Evolutionary conservation across 37 sponge, comb jelly and placozoan species (phyloP), one percentile per base, ranked within the genome.

Genomic region (Halichondria panicea): DNA sequence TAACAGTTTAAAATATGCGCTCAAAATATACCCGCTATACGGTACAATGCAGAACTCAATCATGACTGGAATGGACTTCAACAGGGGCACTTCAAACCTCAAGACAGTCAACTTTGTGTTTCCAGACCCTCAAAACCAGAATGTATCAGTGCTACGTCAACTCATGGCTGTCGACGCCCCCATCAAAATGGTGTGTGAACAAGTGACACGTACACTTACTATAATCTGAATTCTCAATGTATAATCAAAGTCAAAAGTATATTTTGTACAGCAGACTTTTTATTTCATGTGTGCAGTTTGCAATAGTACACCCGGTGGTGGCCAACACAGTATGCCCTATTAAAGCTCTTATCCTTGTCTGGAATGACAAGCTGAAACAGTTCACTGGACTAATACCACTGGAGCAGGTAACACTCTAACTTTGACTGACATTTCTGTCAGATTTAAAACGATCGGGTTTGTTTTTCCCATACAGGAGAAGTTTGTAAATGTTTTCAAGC

Each of bases 391-490:
- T 86, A 33, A 79, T 86, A 28, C 86, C 73, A 34, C 70, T 79
- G 3, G 86, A 86, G 9, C 86, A 86, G 74, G 86, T 85, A 85
- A n/a, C n/a, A n/a, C n/a, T n/a, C n/a, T n/a, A n/a, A n/a, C n/a
- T n/a, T n/a, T n/a, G n/a, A n/a, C n/a, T n/a, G n/a, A n/a, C n/a
- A n/a, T n/a, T n/a, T n/a, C n/a, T n/a, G n/a, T n/a, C n/a, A n/a
- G n/a, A n/a, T n/a, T n/a, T n/a, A n/a, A n/a, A n/a, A n/a, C n/a
- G n/a, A n/a, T n/a, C n/a, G n/a, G n/a, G n/a, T n/a, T n/a, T n/a
- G n/a, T 57, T 36, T 4, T n/a, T 2, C 57, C n/a, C 22, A 34
- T 30, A 66, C 59, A 80, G 80, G 60, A 43, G 5, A 80, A 69
- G 48, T 80, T 80, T 80, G 80, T 80, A 0, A n/a, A 55, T 34